Evolutionary conservation across 2,888 invertebrate species (phyloP).

Genomic region (Plagodis pulveraria): DNA sequence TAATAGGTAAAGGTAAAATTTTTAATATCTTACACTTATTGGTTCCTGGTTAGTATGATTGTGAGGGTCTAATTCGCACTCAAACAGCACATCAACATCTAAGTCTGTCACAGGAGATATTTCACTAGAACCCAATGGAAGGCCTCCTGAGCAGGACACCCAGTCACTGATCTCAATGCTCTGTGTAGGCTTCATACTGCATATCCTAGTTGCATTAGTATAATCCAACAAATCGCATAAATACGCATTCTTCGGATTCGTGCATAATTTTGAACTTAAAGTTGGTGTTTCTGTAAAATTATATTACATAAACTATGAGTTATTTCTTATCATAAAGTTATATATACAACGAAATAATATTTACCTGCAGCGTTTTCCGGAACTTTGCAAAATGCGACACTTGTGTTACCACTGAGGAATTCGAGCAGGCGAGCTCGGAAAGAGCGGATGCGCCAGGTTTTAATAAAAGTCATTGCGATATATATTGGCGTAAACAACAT

Average conservation of each 20-base stretch:
- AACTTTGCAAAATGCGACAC: constrained; percentile 86
- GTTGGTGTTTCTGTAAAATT: constrained; percentile 76
- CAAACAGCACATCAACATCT: constrained; percentile 74
- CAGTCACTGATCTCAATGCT: constrained; percentile 76
- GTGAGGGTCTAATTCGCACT: constrained; percentile 79
- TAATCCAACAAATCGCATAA: constrained; percentile 86
- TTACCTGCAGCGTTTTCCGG: constrained; percentile 81
- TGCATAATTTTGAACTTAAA: constrained; percentile 82
- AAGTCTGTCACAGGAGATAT: constrained; percentile 60
- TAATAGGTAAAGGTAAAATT: too few relatives aligned
- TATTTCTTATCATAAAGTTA: not conserved
- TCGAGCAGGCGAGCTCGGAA: constrained; percentile 88
- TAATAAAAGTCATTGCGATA: constrained; percentile 92
- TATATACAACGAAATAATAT: not conserved
- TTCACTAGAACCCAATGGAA: constrained; percentile 71
- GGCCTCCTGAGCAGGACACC: constrained; percentile 72
- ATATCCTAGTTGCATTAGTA: constrained; percentile 76
- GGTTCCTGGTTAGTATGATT: constrained; percentile 60
- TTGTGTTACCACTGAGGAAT: constrained; percentile 84
- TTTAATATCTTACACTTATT: constrained; percentile 53
- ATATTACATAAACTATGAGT: constrained; percentile 23
- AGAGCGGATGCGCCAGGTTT: constrained; percentile 91
- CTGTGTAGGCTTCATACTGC: constrained; percentile 79
- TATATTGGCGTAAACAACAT: constrained; percentile 93
- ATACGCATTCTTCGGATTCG: constrained; percentile 83